phyloP scores from a whole-genome alignment of 1,140 invertebrate species.

The Drosophila miranda region DNA sequence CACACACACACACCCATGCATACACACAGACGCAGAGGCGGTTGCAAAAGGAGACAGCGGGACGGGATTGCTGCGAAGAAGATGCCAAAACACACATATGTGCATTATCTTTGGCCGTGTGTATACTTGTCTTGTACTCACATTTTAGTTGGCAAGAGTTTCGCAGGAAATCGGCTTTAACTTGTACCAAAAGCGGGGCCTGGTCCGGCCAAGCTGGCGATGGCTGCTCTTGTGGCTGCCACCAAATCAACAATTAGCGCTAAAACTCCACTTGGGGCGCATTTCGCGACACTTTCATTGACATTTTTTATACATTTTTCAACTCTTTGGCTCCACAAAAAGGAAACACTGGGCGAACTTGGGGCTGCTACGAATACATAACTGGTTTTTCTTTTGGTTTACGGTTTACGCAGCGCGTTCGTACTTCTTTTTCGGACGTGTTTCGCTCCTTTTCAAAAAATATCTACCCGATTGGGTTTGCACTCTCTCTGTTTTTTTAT shows the following conservation, averaged over 20 bases:
- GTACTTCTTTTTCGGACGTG: too few relatives aligned
- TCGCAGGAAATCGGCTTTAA: slow-evolving; percentile 52
- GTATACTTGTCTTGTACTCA: slow-evolving; percentile 64
- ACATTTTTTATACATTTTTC: slow-evolving; percentile 23
- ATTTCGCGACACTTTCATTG: slow-evolving; percentile 70
- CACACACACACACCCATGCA: slow-evolving; percentile 22
- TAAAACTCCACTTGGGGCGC: slow-evolving; percentile 29
- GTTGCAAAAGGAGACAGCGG: slow-evolving; percentile 24
- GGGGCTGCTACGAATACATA: slow-evolving; percentile 43
- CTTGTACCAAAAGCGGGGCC: not conserved
- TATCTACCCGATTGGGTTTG: too few relatives aligned
- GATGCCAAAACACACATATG: slow-evolving; percentile 48
- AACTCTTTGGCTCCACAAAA: slow-evolving; percentile 45
- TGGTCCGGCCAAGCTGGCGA: slow-evolving; percentile 34
- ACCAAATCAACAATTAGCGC: slow-evolving; percentile 47
- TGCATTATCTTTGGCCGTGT: slow-evolving; percentile 25
- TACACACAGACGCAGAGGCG: slow-evolving; percentile 23
- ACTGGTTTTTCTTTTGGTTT: slow-evolving; percentile 55
- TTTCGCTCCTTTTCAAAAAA: too few relatives aligned
- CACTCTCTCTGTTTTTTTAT: too few relatives aligned
- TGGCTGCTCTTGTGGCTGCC: slow-evolving; percentile 20
- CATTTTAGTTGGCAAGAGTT: slow-evolving; percentile 46
- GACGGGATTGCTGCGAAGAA: slow-evolving; percentile 30
- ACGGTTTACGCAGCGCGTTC: too few relatives aligned
- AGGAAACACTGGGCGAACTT: slow-evolving; percentile 55